Evolutionary conservation across 1,140 invertebrate species (phyloP), one percentile per base, ranked within the genome.

Genomic region (Palaemon carinicauda): DNA sequence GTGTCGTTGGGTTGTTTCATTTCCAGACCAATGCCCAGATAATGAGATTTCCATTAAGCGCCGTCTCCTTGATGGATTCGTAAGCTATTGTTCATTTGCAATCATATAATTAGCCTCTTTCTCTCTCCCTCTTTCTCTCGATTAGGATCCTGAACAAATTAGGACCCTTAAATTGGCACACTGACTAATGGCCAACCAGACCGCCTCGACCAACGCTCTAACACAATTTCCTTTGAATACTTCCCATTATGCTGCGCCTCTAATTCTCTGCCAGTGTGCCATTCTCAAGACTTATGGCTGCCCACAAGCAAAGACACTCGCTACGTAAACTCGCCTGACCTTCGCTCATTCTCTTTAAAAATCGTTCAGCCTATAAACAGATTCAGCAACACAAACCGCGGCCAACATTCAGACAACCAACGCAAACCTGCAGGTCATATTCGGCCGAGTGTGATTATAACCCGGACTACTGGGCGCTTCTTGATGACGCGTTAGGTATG

Each of bases 261-360:
- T n/a, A 51, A 69, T 69, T 81, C 56, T 17, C 52, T 3, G 19
- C 27, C 56, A 50, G 31, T 56, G 56, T 65, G 79, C 56, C 56
- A 69, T 69, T 81, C 29, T 12, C 33, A 24, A 69, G 79, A 81
- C 79, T 81, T 81, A 71, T 27, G 60, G 51, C 79, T 81, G 79
- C 79, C 79, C 79, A 69, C 79, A 71, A 81, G 79, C 79, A 51
- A 50, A 65, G 79, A 81, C 79, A 81, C 79, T 24, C 29, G 56
- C 56, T 56, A 81, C 79, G 21, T 69, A 15, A 54, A 41, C 27
- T 53, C 52, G 31, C 51, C 24, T 19, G 75, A 3, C 53, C 29
- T 73, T 31, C 71, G 71, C 4, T 41, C 71, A 21, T 15, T 73
- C 50, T 52, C 54, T 10, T n/a, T 29, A 1, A 15, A 3, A 33